Conservation (phyloP, 2,888 invertebrate species). For the Tetropium fuscum region DNA sequence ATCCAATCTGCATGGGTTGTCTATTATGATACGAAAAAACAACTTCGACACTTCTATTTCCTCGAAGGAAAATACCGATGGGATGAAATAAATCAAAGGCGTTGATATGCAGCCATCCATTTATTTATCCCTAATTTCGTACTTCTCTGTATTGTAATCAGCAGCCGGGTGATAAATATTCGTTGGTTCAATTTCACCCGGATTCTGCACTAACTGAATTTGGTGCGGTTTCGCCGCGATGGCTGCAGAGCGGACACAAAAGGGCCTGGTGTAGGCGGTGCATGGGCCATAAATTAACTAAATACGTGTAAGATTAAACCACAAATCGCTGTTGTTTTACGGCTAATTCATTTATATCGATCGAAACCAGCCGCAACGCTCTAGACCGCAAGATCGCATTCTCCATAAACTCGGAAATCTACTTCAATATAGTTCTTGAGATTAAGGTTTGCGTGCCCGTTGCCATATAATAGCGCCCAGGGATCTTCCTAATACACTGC, state of each 20-base stretch:
- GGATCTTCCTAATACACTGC: constrained; percentile 11
- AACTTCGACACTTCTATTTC: no score
- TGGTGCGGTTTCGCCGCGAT: constrained; percentile 43
- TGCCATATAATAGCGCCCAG: constrained; percentile 11
- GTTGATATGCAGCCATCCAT: constrained; percentile 34
- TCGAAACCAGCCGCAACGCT: constrained; percentile 51
- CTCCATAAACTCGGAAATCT: constrained; percentile 38
- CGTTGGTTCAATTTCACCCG: constrained; percentile 30
- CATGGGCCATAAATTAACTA: constrained; percentile 62
- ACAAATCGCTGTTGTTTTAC: constrained; percentile 67
- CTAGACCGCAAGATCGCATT: constrained; percentile 44
- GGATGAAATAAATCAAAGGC: constrained; percentile 32
- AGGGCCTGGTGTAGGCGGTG: constrained; percentile 56
- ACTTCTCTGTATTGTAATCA: constrained; percentile 36
- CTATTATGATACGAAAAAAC: no score
- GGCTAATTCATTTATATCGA: constrained; percentile 67
- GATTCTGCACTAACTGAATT: constrained; percentile 48
- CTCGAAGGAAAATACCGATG: no score
- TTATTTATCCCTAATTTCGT: constrained; percentile 32
- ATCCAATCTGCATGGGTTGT: no score
- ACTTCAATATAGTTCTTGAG: constrained; percentile 29
- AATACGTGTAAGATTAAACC: constrained; percentile 67
- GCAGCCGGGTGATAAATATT: constrained; percentile 33
- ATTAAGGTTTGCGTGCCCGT: constrained; percentile 8
- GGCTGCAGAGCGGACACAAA: constrained; percentile 45